Base-by-base conservation (phyloP, 2,113 vertebrate species). In the Peromyscus californicus region DNA sequence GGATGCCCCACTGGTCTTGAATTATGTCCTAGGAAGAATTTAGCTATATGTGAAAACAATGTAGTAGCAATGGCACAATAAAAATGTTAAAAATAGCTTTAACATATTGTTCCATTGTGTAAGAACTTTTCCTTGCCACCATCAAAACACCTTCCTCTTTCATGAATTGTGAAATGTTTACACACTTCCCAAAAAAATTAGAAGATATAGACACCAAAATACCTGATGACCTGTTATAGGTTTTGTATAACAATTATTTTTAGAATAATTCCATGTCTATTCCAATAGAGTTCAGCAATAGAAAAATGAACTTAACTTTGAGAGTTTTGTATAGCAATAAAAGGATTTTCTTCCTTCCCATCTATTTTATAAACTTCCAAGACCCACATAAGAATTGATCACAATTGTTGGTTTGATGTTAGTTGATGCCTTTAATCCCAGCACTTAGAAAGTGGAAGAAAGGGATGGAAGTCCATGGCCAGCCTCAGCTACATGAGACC, bases 91-190 rank as follows among this genome's bases (percentile, higher is more conserved):
- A 97, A 97, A 98, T 98, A 98, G 92, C 93, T 91, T 92, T 72
- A 80, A 80, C 89, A 91, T 98, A 98, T 97, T 97, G 96, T 98
- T 96, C 96, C 89, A 98, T 98, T 97, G 94, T 97, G n/a, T 96
- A 87, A 93, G 93, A 91, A 92, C 80, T 96, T 97, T 97, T 95
- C 95, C 93, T 94, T 96, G 76, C 33, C 59, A 96, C 94, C 75
- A 7, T 94, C 80, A 97, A 97, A 97, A 95, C 42, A 26, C 69
- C 72, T 96, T 91, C 72, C n/a, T 76, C 95, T 21, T 96, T 80
- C 69, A 76, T 39, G 39, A 95, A 87, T 42, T 93, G 12, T 92
- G 90, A 97, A 86, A 91, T 72, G 11, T 22, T 90, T 94, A 24
- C 42, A 75, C 1, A 3, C 24, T 31, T 65, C 13, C 31, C 72